phyloP scores from a whole-genome alignment of 2,797 vertebrate genomes.

The Selene dorsalis region DNA sequence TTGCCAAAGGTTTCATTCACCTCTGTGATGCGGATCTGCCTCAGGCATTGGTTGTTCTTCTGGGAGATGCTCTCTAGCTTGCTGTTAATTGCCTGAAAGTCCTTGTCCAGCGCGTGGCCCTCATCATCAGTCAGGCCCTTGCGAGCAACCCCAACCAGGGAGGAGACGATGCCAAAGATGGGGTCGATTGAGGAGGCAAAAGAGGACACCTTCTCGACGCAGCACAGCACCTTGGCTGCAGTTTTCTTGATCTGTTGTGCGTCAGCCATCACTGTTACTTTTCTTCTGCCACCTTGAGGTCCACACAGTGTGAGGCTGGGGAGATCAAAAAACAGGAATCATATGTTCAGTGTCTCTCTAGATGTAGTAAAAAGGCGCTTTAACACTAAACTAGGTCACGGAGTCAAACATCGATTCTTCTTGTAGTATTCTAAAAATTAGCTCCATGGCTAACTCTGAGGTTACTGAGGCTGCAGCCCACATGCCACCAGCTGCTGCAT shows the following conservation, averaged over 20 bases:
- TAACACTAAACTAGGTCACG: neutral
- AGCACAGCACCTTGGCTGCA: conserved; percentile 74
- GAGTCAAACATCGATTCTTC: neutral
- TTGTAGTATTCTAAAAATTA: neutral
- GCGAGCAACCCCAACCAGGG: conserved; percentile 81
- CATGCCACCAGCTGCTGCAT: conserved; percentile 47
- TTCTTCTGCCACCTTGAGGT: conserved; percentile 24
- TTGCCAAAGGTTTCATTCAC: conserved; percentile 83
- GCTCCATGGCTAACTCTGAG: conserved; percentile 8
- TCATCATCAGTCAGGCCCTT: conserved; percentile 78
- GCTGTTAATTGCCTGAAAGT: conserved; percentile 77
- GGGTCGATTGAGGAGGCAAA: conserved; percentile 86
- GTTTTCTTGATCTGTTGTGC: conserved; percentile 77
- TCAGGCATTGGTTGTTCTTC: conserved; percentile 81
- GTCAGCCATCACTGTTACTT: conserved; percentile 78
- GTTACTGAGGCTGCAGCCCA: conserved; percentile 11
- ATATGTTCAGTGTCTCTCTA: neutral
- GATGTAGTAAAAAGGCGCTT: neutral
- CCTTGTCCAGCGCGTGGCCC: conserved; percentile 74
- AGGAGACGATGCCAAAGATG: conserved; percentile 84
- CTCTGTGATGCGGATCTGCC: conserved; percentile 80
- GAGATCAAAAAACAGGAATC: neutral
- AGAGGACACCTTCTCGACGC: conserved; percentile 82
- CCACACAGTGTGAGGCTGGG: conserved; percentile 30
- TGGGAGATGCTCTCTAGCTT: conserved; percentile 83